Evolutionary conservation across 2,888 invertebrate genomes (phyloP).

Genomic region (Ernsta delagoae): DNA sequence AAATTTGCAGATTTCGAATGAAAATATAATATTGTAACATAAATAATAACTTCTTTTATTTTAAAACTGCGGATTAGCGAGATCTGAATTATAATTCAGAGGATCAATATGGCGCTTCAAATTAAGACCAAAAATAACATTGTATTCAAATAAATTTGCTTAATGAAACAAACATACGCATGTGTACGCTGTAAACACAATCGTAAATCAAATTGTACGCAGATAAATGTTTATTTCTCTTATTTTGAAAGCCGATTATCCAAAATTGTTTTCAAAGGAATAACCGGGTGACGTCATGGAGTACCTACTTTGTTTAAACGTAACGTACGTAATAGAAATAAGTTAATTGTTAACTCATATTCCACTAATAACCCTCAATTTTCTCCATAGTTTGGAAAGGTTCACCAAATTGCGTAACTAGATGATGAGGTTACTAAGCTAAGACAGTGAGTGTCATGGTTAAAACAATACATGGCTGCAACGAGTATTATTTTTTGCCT

Average conservation of each 20-base stretch:
- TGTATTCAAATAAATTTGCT: not conserved
- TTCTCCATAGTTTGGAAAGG: too few species aligned
- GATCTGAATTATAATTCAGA: not conserved
- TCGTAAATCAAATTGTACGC: not conserved
- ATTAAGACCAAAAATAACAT: not conserved
- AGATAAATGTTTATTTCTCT: not conserved
- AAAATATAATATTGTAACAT: too few species aligned
- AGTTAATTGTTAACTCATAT: too few species aligned
- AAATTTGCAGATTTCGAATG: not conserved
- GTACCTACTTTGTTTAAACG: not conserved
- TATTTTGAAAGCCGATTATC: not conserved
- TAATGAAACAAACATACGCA: slow-evolving; percentile 2
- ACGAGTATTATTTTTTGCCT: too few species aligned
- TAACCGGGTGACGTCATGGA: not conserved
- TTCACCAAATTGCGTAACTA: too few species aligned
- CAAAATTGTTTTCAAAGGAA: not conserved
- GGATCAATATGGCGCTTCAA: not conserved
- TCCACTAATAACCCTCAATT: too few species aligned
- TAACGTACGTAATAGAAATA: not conserved
- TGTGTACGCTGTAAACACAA: not conserved
- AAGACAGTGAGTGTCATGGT: too few species aligned
- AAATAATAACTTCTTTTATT: too few species aligned
- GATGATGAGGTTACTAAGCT: too few species aligned
- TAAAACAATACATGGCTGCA: too few species aligned
- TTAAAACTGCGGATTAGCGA: not conserved